Conservation (phyloP, 2,888 invertebrate species). For the Incurvaria masculella region DNA sequence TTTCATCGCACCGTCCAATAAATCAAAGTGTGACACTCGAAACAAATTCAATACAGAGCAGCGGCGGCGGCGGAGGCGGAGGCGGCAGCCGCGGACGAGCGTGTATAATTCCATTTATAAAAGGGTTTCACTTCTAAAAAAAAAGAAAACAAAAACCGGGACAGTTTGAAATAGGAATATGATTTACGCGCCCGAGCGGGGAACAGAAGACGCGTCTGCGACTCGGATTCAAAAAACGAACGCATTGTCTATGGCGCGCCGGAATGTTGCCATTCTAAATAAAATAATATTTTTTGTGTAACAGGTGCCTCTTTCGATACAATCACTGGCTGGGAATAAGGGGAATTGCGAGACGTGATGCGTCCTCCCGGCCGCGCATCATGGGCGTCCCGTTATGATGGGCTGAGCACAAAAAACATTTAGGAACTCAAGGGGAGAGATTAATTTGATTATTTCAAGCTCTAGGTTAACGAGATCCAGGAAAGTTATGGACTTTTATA, state of each 20-base stretch:
- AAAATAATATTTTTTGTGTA: neutral
- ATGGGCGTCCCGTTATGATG: neutral
- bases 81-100: neutral
- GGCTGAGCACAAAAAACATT: neutral
- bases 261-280: neutral
- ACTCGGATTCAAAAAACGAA: neutral
- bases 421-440: no score
- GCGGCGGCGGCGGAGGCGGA: neutral
- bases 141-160: neutral
- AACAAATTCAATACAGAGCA: neutral
- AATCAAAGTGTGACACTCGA: neutral
- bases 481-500: no score
- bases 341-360: neutral
- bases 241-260: neutral
- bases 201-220: neutral
- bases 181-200: neutral
- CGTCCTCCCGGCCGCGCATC: neutral
- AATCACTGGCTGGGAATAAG: neutral
- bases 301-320: neutral
- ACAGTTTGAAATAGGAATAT: neutral
- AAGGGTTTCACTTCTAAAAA: neutral
- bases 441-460: no score
- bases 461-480: no score
- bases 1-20: neutral
- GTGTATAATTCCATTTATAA: neutral